Base-by-base conservation (phyloP, 2,113 vertebrate genomes). In the Tiliqua scincoides region DNA sequence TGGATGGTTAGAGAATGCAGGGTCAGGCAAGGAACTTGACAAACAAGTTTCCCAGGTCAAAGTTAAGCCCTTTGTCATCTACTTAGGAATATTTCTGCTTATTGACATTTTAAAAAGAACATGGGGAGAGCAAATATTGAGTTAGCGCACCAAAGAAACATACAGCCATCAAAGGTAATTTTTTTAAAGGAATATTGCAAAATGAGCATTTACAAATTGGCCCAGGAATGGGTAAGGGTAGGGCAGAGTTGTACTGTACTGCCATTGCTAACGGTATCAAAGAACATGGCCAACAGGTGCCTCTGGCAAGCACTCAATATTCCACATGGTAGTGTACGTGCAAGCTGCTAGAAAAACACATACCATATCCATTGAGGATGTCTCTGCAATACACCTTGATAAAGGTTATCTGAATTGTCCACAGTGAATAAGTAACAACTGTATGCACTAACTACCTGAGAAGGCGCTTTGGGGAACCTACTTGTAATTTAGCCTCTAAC, bases 401-500 rank as follows among this genome's bases (percentile, higher is more conserved):
- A 82, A 17, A 30, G 18, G 20, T n/a, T 82, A 48, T 61, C 67
- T 83, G 61, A 27, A 30, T 63, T 80, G 23, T 23, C 32, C 52
- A 61, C 54, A 37, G 61, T 61, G 32, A 83, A 59, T 72, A 83
- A 48, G 32, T 73, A 61, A 72, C 40, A 40, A 73, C 35, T 40
- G 14, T 52, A 40, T 73, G 68, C 23, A 79, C 35, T 48, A 74
- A 23, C 37, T 20, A 40, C 15, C 23, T 83, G 32, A 43, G 61
- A 83, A 83, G 35, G 54, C 17, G 35, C 54, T 73, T 43, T 61
- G 68, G 70, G 81, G 7, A n/a, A 83, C 61, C 54, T 68, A 25
- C 10, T 83, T 40, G 25, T n/a, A 83, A 61, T 83, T 72, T 83
- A 73, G n/a, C n/a, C 37, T 84, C 59, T n/a, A 63, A 75, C 35